Percentiles rank a stretch among this genome's conserved stretches.
Conservation (phyloP, 1,140 invertebrate species). For the Mamestra configurata region DNA sequence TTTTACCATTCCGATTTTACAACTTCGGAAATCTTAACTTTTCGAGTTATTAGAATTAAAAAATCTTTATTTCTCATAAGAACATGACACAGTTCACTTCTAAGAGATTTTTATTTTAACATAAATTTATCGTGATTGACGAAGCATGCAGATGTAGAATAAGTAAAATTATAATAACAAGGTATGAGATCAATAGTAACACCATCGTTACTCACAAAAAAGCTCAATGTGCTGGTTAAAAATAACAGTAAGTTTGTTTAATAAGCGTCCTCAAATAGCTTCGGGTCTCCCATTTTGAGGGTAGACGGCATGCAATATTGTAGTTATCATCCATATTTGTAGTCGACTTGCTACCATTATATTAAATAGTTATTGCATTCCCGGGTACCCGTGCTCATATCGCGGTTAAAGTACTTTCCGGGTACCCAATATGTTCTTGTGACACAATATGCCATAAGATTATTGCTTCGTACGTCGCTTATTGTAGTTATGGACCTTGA, state of each 20-base stretch:
- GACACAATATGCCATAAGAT: conserved; percentile 29
- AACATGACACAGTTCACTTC: too few species aligned
- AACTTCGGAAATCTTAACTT: too few species aligned
- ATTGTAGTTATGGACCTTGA: not conserved
- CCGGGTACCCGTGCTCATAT: conserved; percentile 29
- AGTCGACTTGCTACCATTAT: conserved; percentile 2
- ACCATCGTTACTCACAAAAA: too few species aligned
- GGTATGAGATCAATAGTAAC: too few species aligned
- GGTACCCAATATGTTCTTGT: conserved; percentile 2
- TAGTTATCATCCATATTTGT: conserved; percentile 19
- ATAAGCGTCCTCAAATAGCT: conserved; percentile 34
- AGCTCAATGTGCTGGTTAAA: not conserved
- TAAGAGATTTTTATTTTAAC: too few species aligned
- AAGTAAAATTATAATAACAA: too few species aligned
- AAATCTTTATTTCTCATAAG: too few species aligned
- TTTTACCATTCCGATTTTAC: too few species aligned
- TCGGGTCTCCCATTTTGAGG: conserved; percentile 7
- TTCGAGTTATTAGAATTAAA: too few species aligned
- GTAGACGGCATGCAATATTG: conserved; percentile 37
- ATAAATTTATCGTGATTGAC: too few species aligned
- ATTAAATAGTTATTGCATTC: conserved; percentile 45
- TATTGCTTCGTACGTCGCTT: not conserved
- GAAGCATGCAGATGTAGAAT: too few species aligned
- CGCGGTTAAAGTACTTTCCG: conserved; percentile 32
- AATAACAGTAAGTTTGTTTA: conserved; percentile 8